Conservation (phyloP, 2,797 vertebrate species). For the Coluber constrictor region DNA sequence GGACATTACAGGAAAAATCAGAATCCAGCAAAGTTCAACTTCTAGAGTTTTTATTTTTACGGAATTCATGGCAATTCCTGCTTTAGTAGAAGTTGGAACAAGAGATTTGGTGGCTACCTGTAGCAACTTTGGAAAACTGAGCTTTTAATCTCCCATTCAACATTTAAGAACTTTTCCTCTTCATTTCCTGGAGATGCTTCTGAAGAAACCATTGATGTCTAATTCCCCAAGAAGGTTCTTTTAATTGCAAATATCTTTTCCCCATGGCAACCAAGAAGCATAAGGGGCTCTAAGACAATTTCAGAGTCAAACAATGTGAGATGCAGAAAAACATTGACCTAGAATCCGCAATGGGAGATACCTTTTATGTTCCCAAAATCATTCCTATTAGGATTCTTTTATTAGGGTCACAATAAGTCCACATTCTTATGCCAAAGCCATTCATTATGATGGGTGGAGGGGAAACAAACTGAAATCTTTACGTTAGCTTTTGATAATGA, state of each 20-base stretch:
- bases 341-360: neutral
- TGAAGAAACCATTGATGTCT: neutral
- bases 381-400: no score
- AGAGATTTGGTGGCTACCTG: neutral
- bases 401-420: neutral
- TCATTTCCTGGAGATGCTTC: neutral
- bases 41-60: neutral
- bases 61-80: neutral
- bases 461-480: neutral
- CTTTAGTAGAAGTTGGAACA: neutral
- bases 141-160: neutral
- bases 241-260: neutral
- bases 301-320: neutral
- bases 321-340: neutral
- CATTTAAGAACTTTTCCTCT: neutral
- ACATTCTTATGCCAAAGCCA: neutral
- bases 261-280: neutral
- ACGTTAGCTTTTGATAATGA: neutral
- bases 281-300: neutral
- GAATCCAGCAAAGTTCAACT: neutral
- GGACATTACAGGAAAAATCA: neutral
- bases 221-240: neutral
- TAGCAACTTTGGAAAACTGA: neutral
- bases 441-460: neutral
- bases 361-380: neutral